These are phyloP conservation scores for Callitettix versicolor DNA, from an alignment of 1,140 invertebrate genomes.

Conservation along the genomic window DNA sequence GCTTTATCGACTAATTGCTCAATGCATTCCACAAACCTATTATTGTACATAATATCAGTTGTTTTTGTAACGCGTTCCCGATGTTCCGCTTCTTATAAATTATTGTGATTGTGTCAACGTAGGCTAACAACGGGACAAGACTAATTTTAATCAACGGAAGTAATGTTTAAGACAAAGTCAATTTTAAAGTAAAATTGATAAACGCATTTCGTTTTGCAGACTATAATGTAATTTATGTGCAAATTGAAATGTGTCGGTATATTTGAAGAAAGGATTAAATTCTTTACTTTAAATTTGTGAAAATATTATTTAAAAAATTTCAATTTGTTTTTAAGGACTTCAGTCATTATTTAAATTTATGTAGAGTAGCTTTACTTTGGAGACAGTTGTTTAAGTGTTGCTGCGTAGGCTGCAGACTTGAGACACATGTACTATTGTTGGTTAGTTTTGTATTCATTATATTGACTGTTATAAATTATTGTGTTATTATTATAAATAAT, in stretches of 20 bases:
- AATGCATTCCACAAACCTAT: constrained; percentile 3
- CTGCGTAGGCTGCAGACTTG: background rate
- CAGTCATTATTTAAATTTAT: background rate
- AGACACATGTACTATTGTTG: constrained; percentile 9
- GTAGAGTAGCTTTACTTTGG: background rate
- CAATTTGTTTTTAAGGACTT: background rate
- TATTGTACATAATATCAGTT: background rate
- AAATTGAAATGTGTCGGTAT: background rate
- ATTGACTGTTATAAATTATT: constrained; percentile 9
- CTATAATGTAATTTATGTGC: too few relatives aligned
- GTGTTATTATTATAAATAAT: constrained; percentile 14
- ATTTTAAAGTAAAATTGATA: too few relatives aligned
- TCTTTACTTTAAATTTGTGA: background rate
- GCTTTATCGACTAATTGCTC: background rate
- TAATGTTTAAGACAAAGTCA: too few relatives aligned
- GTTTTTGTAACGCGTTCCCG: background rate
- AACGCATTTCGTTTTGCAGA: too few relatives aligned
- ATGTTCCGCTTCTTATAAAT: background rate
- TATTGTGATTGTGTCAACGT: background rate
- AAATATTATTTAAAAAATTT: background rate
- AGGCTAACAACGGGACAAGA: background rate
- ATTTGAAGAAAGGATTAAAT: background rate
- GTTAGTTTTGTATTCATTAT: constrained; percentile 14
- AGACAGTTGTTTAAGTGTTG: constrained; percentile 1
- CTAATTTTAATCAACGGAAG: too few relatives aligned